These are phyloP conservation scores for Himantopus leucocephalus DNA, from an alignment of 2,113 vertebrate genomes.

Conservation along the genomic window DNA sequence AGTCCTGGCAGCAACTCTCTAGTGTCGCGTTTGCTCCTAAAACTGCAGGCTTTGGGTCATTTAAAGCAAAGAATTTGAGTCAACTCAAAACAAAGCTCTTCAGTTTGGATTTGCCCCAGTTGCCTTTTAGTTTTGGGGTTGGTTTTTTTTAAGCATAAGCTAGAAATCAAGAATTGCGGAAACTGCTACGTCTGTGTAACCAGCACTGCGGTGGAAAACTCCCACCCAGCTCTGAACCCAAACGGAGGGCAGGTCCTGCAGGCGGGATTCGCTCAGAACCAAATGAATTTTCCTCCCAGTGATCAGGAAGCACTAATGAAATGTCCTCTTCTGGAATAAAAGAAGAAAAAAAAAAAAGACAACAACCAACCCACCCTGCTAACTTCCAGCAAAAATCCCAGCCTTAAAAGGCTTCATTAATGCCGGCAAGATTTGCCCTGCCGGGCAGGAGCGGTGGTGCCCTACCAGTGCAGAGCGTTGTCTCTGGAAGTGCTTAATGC, in stretches of 20 bases:
- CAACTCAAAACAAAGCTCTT: background rate
- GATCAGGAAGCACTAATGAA: background rate
- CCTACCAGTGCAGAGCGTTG: background rate
- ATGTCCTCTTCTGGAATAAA: background rate
- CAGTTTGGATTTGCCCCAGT: background rate
- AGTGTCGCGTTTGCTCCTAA: background rate
- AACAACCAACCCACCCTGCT: background rate
- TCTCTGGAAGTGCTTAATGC: constrained; percentile 15
- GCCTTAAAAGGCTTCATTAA: background rate
- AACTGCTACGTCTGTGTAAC: background rate
- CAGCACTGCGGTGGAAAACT: background rate
- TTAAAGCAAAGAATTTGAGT: background rate
- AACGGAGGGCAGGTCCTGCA: background rate
- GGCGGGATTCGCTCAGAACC: background rate
- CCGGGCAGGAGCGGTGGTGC: background rate
- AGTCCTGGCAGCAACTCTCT: background rate
- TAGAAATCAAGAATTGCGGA: background rate
- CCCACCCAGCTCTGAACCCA: background rate
- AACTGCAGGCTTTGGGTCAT: background rate
- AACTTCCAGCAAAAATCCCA: background rate
- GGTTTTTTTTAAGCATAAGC: background rate
- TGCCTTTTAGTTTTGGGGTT: background rate
- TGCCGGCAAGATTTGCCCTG: background rate
- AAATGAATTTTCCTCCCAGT: background rate
- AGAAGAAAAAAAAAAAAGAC: background rate